Evolutionary conservation across 2,113 vertebrate species (phyloP).

Genomic region (Anhinga rufa): DNA sequence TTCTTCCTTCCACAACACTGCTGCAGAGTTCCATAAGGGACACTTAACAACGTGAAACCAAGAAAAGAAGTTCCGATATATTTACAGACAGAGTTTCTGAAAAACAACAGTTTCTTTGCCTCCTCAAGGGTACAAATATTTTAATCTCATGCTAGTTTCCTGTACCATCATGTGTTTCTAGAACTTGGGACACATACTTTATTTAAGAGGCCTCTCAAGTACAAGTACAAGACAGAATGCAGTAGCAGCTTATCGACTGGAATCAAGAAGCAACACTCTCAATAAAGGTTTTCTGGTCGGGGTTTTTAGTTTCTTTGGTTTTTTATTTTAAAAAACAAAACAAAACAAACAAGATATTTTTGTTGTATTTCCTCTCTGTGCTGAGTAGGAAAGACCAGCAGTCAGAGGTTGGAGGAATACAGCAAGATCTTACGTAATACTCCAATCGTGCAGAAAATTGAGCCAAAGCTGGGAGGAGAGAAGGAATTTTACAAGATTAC

Average conservation of each 20-base stretch:
- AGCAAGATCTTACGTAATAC: slow-evolving; percentile 54
- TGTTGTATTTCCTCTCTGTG: background rate
- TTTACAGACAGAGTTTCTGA: accelerated
- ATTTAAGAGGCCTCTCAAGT: background rate
- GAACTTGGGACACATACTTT: background rate
- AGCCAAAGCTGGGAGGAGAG: background rate
- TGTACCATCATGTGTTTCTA: background rate
- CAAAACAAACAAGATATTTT: background rate
- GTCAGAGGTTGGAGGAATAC: background rate
- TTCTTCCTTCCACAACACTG: background rate
- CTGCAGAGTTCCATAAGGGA: background rate
- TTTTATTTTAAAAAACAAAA: too few species aligned
- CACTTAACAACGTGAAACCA: background rate
- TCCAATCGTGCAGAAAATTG: background rate
- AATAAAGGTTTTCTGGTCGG: background rate
- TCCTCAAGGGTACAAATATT: background rate
- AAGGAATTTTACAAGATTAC: background rate
- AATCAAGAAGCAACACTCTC: background rate
- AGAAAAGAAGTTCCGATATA: accelerated
- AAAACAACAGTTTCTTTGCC: background rate
- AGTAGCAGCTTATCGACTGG: background rate
- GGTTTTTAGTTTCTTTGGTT: background rate
- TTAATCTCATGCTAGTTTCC: background rate
- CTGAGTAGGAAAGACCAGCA: background rate
- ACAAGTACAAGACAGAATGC: background rate